Evolutionary conservation across 2,113 vertebrate genomes (phyloP).

Genomic region (Dipodomys ordii): DNA sequence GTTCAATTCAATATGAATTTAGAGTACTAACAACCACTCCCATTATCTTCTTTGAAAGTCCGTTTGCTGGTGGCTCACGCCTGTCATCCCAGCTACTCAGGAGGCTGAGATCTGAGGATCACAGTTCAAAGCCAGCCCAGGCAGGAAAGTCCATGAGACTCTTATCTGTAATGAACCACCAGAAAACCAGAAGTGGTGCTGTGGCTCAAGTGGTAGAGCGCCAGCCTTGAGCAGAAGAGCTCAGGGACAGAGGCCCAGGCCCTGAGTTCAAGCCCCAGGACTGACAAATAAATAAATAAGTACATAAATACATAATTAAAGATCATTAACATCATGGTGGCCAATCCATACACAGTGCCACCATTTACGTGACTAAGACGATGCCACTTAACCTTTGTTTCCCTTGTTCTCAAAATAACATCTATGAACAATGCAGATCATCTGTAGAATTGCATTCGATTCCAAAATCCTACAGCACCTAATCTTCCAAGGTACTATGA

Average conservation of each 20-base stretch:
- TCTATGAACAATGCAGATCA: constrained; percentile 58
- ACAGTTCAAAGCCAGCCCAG: too few species aligned
- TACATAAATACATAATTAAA: constrained; percentile 42
- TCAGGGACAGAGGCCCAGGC: too few species aligned
- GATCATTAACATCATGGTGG: constrained; percentile 34
- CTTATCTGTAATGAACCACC: too few species aligned
- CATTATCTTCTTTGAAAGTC: not conserved
- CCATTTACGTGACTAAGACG: constrained; percentile 53
- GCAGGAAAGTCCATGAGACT: too few species aligned
- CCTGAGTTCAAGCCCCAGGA: too few species aligned
- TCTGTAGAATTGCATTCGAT: constrained; percentile 61
- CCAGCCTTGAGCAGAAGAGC: too few species aligned
- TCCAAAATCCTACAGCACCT: constrained; percentile 63
- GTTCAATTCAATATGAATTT: not conserved
- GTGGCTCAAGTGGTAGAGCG: too few species aligned
- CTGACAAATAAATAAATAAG: too few species aligned
- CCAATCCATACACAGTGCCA: constrained; percentile 62
- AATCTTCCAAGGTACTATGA: constrained; percentile 73
- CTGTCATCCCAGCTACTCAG: too few species aligned
- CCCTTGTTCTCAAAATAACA: constrained; percentile 63
- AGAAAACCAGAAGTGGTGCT: too few species aligned
- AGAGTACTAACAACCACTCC: not conserved
- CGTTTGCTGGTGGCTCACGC: too few species aligned
- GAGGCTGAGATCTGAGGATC: too few species aligned
- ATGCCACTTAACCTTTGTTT: constrained; percentile 67